Base-by-base conservation (phyloP, 2,888 invertebrate genomes). In the Branchipolynoe longqiensis region DNA sequence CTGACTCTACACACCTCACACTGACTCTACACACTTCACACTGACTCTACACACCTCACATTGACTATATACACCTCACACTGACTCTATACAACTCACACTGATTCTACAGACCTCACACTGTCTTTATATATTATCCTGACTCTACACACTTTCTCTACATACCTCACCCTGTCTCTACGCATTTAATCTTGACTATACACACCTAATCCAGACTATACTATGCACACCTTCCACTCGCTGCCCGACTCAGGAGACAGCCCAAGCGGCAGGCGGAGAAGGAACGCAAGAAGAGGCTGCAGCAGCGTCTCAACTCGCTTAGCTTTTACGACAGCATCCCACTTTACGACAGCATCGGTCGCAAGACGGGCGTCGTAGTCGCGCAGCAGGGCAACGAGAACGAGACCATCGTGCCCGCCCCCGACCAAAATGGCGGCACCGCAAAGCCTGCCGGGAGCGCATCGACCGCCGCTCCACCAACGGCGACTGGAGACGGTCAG, bases 321-420 rank as follows among this genome's bases (percentile, higher is more conserved):
- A 87, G 86, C 22, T 87, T 88, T 56, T 88, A 88, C 84, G 87
- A 88, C 84, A 88, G 88, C 78, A 87, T 88, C n/a, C 87, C 87
- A 18, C 85, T 88, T n/a, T 87, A 87, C 59, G 87, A 87, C 64
- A 87, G 85, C 58, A 62, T 87, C 2, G 85, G 86, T 6, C 59
- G 85, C 0, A 85, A 85, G 36, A 74, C 83, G 25, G 84, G 74
- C 6, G 54, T 36, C 6, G 36, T 33, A 3, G 54, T 84, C 25
- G 64, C 73, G 2, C 41, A 36, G 25, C 38, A 25, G 22, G 8
- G 31, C 22, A 58, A 58, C 36, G 56, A 54, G 38, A 41, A 41
- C 18, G 8, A n/a, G n/a, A n/a, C 25, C n/a, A 28, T 8, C 22
- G 81, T 81, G 18, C 18, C 56, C 22, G 12, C 82, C 2, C 3